Percentiles rank a stretch among this genome's conserved stretches.
Conservation (phyloP, 2,888 invertebrate genomes). For the Geotrupes spiniger region DNA sequence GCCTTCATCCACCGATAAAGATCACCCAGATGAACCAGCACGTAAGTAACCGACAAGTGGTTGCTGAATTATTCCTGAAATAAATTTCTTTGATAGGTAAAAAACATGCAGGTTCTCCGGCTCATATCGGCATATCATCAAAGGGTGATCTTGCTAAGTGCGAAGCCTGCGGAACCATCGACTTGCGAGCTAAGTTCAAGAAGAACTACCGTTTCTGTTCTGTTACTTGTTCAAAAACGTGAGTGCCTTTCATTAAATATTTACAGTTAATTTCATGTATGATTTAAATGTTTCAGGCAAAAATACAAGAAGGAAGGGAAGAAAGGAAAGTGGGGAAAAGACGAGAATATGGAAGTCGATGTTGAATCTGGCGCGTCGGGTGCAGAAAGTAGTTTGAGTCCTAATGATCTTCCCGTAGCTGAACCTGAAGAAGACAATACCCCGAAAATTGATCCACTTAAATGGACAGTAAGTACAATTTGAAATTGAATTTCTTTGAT, state of each 20-base stretch:
- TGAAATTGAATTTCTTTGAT: too few relatives aligned
- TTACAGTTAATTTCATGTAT: background rate
- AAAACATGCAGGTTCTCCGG: slow-evolving; percentile 46
- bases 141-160: slow-evolving; percentile 62
- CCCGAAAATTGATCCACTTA: slow-evolving; percentile 60
- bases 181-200: slow-evolving; percentile 64
- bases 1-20: slow-evolving; percentile 55
- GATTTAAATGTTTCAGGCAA: slow-evolving; percentile 34
- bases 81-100: slow-evolving; percentile 50
- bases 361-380: slow-evolving; percentile 49
- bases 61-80: background rate
- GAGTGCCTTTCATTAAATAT: slow-evolving; percentile 29
- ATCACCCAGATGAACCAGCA: slow-evolving; percentile 69
- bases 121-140: slow-evolving; percentile 48
- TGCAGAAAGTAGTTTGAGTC: slow-evolving; percentile 49
- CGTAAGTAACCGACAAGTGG: slow-evolving; percentile 54
- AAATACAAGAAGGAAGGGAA: slow-evolving; percentile 40
- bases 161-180: slow-evolving; percentile 71
- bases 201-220: slow-evolving; percentile 77
- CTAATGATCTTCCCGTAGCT: slow-evolving; percentile 39
- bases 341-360: slow-evolving; percentile 47
- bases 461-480: slow-evolving; percentile 63
- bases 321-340: slow-evolving; percentile 45
- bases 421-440: slow-evolving; percentile 49
- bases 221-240: slow-evolving; percentile 65